Evolutionary conservation across 2,797 vertebrate species (phyloP), one percentile per base, ranked within the genome.

Genomic region (Muscicapa striata): DNA sequence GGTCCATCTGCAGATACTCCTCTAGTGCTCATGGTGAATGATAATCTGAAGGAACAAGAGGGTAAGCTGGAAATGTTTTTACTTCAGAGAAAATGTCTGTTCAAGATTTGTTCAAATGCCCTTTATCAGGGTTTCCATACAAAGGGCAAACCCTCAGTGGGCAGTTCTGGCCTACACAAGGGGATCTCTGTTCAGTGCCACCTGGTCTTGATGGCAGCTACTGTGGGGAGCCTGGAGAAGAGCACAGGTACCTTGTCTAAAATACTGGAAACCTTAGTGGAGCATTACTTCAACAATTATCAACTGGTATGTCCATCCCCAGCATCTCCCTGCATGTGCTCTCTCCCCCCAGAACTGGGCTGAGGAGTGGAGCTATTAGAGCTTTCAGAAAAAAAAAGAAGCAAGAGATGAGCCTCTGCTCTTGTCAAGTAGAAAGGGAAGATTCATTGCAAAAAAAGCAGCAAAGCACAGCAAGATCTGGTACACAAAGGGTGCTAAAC

Each of bases 1-100:
- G 59, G 45, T 83, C 79, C 45, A 41, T 67, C 76, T 2, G 5
- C 75, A 79, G 82, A 52, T 2, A 1, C 45, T 74, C 4, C 57
- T 80, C 40, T 27, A 12, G 1, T 1, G 4, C 36, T 49, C 15
- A 26, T 0, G 0, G 24, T 30, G 36, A 82, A 48, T 79, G 84
- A 61, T 26, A 62, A 55, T 13, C 57, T 38, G 79, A 63, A 87
- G 48, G 52, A 87, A 70, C 46, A 27, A 64, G 68, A 45, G 72
- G 52, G 46, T 32, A 69, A 76, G 43, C 48, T 1, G 4, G 59
- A 59, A 87, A 77, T 41, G 38, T 64, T 91, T 83, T 67, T 45
- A 52, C 45, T 67, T 89, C 75, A 83, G 70, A 89, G 45, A 63
- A 69, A 77, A 70, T n/a, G 29, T 34, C 48, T 83, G 79, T 15